Evolutionary conservation across 1,140 invertebrate genomes (phyloP).

Genomic region (Heliconius congener): DNA sequence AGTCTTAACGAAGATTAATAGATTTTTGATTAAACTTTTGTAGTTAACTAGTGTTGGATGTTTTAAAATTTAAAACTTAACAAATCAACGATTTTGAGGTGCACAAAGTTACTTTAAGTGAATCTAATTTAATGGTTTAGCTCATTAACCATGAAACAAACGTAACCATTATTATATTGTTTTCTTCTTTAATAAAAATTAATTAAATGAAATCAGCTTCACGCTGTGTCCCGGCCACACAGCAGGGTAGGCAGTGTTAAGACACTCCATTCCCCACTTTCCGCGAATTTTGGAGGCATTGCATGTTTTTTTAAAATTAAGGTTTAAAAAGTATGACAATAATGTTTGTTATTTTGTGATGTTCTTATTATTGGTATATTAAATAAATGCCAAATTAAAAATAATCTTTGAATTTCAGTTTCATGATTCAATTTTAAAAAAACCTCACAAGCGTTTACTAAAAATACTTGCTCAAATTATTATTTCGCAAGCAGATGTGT

Average conservation of each 20-base stretch:
- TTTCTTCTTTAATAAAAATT: background rate
- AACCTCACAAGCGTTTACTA: slow-evolving; percentile 31
- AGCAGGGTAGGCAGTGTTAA: too few species aligned
- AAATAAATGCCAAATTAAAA: background rate
- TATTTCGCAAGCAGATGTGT: slow-evolving; percentile 42
- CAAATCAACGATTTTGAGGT: slow-evolving; percentile 29
- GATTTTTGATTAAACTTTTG: slow-evolving; percentile 57
- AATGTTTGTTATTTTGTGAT: background rate
- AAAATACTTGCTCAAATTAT: slow-evolving; percentile 41
- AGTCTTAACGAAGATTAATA: slow-evolving; percentile 72
- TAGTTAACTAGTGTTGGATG: slow-evolving; percentile 28
- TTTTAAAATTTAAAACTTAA: slow-evolving; percentile 14
- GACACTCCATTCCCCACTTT: too few species aligned
- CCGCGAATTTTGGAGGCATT: too few species aligned
- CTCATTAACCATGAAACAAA: background rate
- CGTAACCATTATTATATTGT: background rate
- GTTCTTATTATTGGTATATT: background rate
- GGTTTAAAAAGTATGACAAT: too few species aligned
- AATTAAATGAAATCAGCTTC: too few species aligned
- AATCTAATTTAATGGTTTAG: background rate
- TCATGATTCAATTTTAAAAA: slow-evolving; percentile 7
- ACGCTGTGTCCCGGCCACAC: too few species aligned
- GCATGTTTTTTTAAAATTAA: too few species aligned
- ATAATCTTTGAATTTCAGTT: too few species aligned
- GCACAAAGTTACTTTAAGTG: background rate